Base-by-base conservation (phyloP, 2,113 vertebrate genomes). In the Labeo rohita region DNA sequence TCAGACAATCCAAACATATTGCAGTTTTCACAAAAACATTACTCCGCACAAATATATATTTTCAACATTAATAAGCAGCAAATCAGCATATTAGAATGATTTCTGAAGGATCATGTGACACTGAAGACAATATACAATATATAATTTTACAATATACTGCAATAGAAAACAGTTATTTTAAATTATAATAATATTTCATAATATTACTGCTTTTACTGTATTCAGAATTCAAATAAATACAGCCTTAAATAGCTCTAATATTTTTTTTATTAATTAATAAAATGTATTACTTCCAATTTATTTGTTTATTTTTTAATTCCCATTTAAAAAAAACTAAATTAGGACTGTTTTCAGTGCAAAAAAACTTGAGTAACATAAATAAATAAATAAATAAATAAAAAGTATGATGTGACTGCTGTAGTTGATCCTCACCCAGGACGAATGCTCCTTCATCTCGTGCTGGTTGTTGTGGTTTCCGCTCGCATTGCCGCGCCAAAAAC, bases 381-480 rank as follows among this genome's bases (percentile, higher is more conserved):
- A 39, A 65, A n/a, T n/a, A 28, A 65, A n/a, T n/a, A 28, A 2
- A 2, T 65, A 54, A 54, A 54, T 15, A 68, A 39, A 1, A 43
- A 72, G 18, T 18, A 70, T 18, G 66, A 43, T 3, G 21, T 43
- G 36, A 43, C 15, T 4, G 16, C 18, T 11, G 18, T 43, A 21
- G 49, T 8, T 54, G 15, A 18, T 23, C 13, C 94, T 96, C 93
- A 99, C 98, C 97, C 97, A 98, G 9, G 97, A 97, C 0, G 97
- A 98, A 85, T 98, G 97, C 94, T 99, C 98, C 96, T 98, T 99
- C 98, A 99, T 99, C 95, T 97, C 97, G 89, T 99, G 98, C 88
- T 98, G 96, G 95, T 95, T 97, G 95, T 95, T 98, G 88, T 99
- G 98, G 21, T 97, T 92, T 66, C 97, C 96, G 2, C 93, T 97